Percentiles rank a stretch among this genome's conserved stretches.
These are phyloP conservation scores for Empis livida DNA, from an alignment of 2,888 invertebrate genomes.

Conservation along the genomic window DNA sequence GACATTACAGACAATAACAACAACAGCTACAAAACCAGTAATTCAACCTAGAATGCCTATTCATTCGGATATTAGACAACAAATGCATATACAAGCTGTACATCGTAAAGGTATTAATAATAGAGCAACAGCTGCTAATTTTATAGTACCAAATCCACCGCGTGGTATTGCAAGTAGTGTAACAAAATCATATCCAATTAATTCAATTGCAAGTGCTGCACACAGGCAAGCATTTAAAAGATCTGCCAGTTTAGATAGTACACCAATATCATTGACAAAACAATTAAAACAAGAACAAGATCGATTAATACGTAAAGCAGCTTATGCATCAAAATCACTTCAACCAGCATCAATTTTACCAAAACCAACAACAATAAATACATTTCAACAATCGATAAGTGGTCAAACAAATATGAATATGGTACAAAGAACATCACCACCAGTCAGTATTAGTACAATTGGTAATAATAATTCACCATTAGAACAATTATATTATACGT, in stretches of 20 bases:
- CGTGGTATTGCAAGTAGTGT: conserved; percentile 16
- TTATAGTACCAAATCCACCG: conserved; percentile 26
- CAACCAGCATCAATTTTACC: conserved; percentile 7
- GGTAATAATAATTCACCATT: conserved; percentile 2
- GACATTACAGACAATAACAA: conserved; percentile 16
- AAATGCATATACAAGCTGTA: conserved; percentile 3
- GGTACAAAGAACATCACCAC: not conserved
- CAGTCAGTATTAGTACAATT: not conserved
- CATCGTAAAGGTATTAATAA: conserved; percentile 1
- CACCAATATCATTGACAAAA: conserved; percentile 14
- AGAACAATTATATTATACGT: conserved; percentile 20
- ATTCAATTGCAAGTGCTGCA: conserved; percentile 30
- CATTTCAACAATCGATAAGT: not conserved
- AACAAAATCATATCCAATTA: conserved; percentile 21
- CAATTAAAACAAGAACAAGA: conserved; percentile 25
- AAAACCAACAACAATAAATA: conserved; percentile 5
- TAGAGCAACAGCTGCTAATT: conserved; percentile 13
- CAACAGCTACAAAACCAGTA: conserved; percentile 7
- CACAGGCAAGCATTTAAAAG: conserved; percentile 28
- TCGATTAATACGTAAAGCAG: conserved; percentile 13
- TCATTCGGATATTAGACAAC: not conserved
- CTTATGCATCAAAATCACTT: conserved; percentile 12
- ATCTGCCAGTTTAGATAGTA: conserved; percentile 28
- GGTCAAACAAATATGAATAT: not conserved
- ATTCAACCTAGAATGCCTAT: not conserved